These are phyloP conservation scores for Drosophila tanythrix DNA, from an alignment of 2,888 invertebrate genomes.

Conservation along the genomic window DNA sequence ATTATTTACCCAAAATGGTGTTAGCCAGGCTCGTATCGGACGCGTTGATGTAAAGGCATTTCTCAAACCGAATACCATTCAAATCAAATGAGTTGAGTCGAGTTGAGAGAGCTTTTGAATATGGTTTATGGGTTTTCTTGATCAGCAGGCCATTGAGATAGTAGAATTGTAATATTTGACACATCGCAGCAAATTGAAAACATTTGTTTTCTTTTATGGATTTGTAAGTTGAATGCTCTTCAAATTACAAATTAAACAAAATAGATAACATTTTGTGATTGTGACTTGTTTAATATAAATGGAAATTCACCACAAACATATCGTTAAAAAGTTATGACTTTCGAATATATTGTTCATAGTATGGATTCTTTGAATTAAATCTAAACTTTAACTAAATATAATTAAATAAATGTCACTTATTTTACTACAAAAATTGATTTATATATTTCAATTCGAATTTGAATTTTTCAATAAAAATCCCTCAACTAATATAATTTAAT, in stretches of 20 bases:
- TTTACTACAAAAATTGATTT: background rate
- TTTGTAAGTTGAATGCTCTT: background rate
- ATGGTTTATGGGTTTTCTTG: conserved; percentile 13
- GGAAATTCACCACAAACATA: background rate
- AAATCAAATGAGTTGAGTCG: background rate
- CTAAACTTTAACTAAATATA: background rate
- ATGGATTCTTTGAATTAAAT: background rate
- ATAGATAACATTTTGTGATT: background rate
- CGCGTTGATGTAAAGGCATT: conserved; percentile 53
- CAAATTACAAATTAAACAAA: background rate
- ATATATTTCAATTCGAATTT: background rate
- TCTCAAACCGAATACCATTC: conserved; percentile 3
- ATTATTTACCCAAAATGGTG: conserved; percentile 60
- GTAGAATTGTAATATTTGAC: conserved; percentile 30
- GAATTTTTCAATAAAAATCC: background rate
- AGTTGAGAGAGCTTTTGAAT: conserved; percentile 14
- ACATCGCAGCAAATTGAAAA: conserved; percentile 30
- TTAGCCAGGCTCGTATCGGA: conserved; percentile 36
- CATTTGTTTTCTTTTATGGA: conserved; percentile 24
- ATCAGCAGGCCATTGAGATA: conserved; percentile 4
- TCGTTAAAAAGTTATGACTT: background rate
- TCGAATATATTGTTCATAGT: background rate
- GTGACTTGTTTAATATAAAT: background rate
- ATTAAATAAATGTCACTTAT: background rate
- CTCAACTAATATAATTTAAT: background rate